A percentile compares a stretch with the other conserved stretches of the same genome.
phyloP scores from a whole-genome alignment of 2,113 vertebrate species.

The Scophthalmus maximus region DNA sequence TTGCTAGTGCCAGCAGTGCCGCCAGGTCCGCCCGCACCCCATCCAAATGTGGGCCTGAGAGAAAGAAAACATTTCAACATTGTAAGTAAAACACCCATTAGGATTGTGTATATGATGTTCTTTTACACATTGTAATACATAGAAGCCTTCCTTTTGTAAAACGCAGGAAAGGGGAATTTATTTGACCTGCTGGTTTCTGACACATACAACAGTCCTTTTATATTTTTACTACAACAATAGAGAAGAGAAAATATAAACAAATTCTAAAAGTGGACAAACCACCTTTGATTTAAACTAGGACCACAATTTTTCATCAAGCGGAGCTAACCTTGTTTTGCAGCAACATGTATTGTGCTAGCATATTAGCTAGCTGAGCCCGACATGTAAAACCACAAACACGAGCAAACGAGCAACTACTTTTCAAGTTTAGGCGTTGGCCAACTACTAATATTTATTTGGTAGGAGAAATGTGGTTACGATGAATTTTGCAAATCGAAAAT shows the following conservation, averaged over 20 bases:
- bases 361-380: neutral
- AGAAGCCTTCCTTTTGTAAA: too few species aligned
- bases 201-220: too few species aligned
- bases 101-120: neutral
- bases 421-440: fast-evolving
- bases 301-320: neutral
- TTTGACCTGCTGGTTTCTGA: too few species aligned
- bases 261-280: neutral
- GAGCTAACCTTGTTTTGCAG: neutral
- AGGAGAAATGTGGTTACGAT: neutral
- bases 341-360: slow-evolving; percentile 7
- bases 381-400: slow-evolving; percentile 3
- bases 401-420: too few species aligned
- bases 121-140: neutral
- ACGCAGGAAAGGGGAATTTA: too few species aligned
- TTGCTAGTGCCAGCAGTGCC: slow-evolving; percentile 82
- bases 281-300: neutral
- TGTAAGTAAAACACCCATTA: neutral
- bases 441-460: too few species aligned
- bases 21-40: slow-evolving; percentile 64
- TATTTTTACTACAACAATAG: too few species aligned
- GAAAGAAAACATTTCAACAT: neutral
- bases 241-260: too few species aligned
- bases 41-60: slow-evolving; percentile 66
- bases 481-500: neutral